Conservation (phyloP, 2,888 invertebrate genomes). For the Teleiodes luculella region DNA sequence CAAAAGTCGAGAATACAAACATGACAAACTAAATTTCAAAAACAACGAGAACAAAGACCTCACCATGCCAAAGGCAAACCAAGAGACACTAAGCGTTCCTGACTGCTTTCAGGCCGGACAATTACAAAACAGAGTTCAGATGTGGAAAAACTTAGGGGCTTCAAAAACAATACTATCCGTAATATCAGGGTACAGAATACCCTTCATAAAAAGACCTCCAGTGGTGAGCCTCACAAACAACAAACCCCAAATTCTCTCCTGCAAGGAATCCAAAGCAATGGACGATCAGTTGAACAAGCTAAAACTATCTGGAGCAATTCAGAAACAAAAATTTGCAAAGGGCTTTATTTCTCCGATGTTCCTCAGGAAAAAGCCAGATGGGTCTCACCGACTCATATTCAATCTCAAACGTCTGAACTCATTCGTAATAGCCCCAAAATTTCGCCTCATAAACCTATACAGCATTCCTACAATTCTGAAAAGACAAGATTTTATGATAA, state of each 20-base stretch:
- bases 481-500: not conserved
- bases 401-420: not conserved
- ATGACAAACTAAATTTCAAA: no score
- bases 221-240: no score
- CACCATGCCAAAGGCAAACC: no score
- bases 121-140: not conserved
- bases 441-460: not conserved
- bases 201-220: constrained; percentile 14
- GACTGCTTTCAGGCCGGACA: not conserved
- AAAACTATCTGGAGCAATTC: not conserved
- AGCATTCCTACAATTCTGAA: not conserved
- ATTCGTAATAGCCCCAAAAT: not conserved
- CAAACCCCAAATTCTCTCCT: not conserved
- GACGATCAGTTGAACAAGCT: not conserved
- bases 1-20: no score
- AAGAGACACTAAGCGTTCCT: not conserved
- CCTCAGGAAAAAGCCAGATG: not conserved
- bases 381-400: not conserved
- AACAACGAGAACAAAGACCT: no score
- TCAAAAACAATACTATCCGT: constrained; percentile 3
- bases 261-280: no score
- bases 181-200: constrained; percentile 18
- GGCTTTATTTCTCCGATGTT: not conserved
- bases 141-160: not conserved
- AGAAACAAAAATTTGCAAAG: not conserved